Evolutionary conservation across 2,113 vertebrate genomes (phyloP).

Genomic region (Misgurnus mizolepis): DNA sequence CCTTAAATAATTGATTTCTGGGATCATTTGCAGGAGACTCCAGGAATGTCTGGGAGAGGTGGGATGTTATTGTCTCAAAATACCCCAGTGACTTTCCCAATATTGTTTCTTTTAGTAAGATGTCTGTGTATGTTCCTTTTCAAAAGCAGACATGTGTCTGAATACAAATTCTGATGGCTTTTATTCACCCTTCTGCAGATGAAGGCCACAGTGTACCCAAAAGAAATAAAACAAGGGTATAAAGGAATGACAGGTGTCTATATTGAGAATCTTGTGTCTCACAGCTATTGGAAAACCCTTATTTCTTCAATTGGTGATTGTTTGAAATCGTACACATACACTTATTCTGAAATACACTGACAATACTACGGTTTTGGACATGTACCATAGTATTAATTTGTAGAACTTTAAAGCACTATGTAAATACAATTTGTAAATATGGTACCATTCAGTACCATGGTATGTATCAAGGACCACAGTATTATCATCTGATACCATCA

Average conservation of each 20-base stretch:
- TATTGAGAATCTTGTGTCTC: conserved; percentile 20
- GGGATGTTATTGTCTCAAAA: neutral
- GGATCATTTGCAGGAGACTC: too few relatives aligned
- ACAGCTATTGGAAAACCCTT: conserved; percentile 12
- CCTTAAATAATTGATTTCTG: too few relatives aligned
- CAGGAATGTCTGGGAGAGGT: too few relatives aligned
- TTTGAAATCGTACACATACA: too few relatives aligned
- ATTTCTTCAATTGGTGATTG: neutral
- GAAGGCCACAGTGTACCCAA: conserved; percentile 8
- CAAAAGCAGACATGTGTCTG: conserved; percentile 21
- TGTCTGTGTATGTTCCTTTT: conserved; percentile 11
- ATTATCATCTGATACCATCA: neutral
- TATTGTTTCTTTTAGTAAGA: neutral
- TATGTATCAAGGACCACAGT: neutral
- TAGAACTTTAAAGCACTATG: neutral
- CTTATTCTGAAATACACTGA: too few relatives aligned
- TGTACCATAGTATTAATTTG: neutral
- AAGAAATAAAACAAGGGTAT: conserved; percentile 28
- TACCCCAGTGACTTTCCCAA: neutral
- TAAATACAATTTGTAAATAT: neutral
- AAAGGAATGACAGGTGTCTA: conserved; percentile 21
- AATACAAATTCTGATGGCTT: conserved; percentile 32
- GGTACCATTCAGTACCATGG: neutral
- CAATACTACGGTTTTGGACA: too few relatives aligned
- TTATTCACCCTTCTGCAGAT: neutral